phyloP scores from a whole-genome alignment of 2,888 invertebrate genomes.

The Ormia ochracea region DNA sequence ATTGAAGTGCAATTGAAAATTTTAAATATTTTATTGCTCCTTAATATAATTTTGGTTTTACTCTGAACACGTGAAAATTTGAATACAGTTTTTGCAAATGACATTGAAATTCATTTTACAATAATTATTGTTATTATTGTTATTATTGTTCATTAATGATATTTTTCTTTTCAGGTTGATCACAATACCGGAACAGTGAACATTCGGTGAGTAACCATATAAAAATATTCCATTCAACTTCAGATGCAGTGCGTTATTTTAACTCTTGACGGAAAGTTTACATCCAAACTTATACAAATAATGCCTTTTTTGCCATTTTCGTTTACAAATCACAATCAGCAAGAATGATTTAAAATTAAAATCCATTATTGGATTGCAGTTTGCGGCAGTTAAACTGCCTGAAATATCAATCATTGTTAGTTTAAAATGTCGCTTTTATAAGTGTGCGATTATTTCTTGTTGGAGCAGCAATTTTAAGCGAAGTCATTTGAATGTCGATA shows the following conservation, averaged over 20 bases:
- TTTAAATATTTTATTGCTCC: too few relatives aligned
- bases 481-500: too few relatives aligned
- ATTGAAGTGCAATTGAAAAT: too few relatives aligned
- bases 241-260: too few relatives aligned
- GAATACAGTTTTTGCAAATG: background rate
- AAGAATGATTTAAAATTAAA: background rate
- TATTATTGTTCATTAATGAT: too few relatives aligned
- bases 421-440: background rate
- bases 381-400: background rate
- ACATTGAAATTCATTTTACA: background rate
- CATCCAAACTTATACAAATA: background rate
- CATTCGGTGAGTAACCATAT: too few relatives aligned
- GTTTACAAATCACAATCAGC: too few relatives aligned
- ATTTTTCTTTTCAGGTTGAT: too few relatives aligned
- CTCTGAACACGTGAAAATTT: constrained; percentile 10
- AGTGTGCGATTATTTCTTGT: background rate
- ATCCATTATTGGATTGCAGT: background rate
- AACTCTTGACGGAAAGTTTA: background rate
- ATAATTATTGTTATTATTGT: background rate
- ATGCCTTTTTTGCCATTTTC: background rate
- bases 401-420: background rate
- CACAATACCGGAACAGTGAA: too few relatives aligned
- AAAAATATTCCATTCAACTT: too few relatives aligned
- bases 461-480: too few relatives aligned
- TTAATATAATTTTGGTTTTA: constrained; percentile 1